Conservation (phyloP, 2,797 vertebrate species). For the Myiotriccus ornatus region DNA sequence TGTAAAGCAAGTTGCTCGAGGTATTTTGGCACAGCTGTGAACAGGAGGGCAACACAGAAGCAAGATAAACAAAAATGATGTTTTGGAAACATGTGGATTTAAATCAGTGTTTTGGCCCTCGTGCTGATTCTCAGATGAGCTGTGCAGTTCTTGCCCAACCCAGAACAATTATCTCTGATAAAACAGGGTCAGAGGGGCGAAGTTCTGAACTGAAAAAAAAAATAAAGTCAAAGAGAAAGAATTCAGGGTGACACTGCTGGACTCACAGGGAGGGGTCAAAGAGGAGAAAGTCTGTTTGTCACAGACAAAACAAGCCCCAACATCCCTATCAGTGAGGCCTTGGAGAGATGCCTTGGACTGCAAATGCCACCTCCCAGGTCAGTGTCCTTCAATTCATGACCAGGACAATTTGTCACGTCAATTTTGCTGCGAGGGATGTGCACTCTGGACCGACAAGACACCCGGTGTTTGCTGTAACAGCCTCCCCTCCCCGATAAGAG, state of each 20-base stretch:
- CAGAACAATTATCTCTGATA: neutral
- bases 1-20: neutral
- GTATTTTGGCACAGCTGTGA: conserved; percentile 13
- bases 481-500: neutral
- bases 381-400: neutral
- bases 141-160: neutral
- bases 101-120: neutral
- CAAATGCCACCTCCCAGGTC: neutral
- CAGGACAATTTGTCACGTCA: neutral
- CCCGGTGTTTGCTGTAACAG: neutral
- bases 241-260: neutral
- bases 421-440: neutral
- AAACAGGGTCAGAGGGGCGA: neutral
- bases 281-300: neutral
- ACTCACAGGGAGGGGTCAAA: neutral
- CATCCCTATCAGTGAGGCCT: neutral
- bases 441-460: conserved; percentile 38
- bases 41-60: neutral
- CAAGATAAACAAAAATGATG: neutral
- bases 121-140: neutral
- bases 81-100: neutral
- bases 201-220: neutral
- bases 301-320: neutral
- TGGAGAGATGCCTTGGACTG: neutral
- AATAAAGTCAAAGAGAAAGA: neutral